Conservation (phyloP, 1,140 invertebrate genomes). For the Proales similis region DNA sequence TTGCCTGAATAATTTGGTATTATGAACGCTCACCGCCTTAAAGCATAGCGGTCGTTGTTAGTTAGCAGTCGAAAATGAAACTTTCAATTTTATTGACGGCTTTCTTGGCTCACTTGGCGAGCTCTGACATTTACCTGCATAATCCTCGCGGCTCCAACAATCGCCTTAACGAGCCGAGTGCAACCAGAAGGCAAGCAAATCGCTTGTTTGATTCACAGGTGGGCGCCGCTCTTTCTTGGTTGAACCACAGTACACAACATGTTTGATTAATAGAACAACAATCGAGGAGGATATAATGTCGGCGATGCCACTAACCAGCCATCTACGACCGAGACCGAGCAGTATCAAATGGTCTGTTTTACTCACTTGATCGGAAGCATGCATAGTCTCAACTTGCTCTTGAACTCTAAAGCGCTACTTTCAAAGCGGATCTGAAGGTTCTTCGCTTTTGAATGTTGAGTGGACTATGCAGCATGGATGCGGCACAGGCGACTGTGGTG, state of each 20-base stretch:
- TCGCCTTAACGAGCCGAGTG: slow-evolving; percentile 48
- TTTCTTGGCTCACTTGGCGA: no score
- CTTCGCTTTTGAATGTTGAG: slow-evolving; percentile 44
- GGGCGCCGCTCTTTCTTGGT: background rate
- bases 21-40: no score
- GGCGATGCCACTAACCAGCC: slow-evolving; percentile 43
- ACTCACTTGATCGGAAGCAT: background rate
- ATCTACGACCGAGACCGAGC: slow-evolving; percentile 42
- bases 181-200: slow-evolving; percentile 46
- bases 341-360: slow-evolving; percentile 51
- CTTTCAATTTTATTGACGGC: no score
- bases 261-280: slow-evolving; percentile 47
- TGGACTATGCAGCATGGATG: slow-evolving; percentile 54
- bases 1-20: no score
- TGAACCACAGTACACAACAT: background rate
- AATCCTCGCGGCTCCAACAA: slow-evolving; percentile 49
- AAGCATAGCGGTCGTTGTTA: no score
- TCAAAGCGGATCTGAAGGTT: slow-evolving; percentile 46
- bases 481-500: slow-evolving; percentile 43
- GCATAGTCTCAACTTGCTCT: background rate
- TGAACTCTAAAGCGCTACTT: slow-evolving; percentile 48
- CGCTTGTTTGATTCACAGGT: slow-evolving; percentile 52
- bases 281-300: slow-evolving; percentile 52
- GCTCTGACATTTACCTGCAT: slow-evolving; percentile 50
- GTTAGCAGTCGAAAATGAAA: no score